phyloP scores from a whole-genome alignment of 2,888 invertebrate species.

The Phalangium opilio region DNA sequence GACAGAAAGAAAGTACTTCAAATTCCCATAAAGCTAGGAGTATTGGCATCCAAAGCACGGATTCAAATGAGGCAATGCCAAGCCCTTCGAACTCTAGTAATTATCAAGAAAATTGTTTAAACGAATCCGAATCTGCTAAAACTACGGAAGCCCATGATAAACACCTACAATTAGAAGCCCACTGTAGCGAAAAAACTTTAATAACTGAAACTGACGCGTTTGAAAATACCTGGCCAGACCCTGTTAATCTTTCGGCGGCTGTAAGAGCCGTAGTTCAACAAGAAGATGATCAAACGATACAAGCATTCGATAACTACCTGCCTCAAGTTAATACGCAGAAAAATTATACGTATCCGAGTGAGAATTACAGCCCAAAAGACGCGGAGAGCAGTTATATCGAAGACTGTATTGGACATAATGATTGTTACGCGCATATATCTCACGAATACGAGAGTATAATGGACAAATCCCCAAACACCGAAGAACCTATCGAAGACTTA shows the following conservation, averaged over 20 bases:
- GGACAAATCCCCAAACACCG: neutral
- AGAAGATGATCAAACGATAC: slow-evolving; percentile 6
- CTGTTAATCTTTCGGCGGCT: slow-evolving; percentile 17
- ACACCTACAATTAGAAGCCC: slow-evolving; percentile 10
- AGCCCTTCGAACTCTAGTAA: neutral
- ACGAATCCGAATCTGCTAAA: neutral
- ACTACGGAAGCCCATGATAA: neutral
- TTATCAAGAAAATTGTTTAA: too few relatives aligned
- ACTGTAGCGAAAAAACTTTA: slow-evolving; percentile 11
- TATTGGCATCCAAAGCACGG: slow-evolving; percentile 15
- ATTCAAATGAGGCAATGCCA: neutral
- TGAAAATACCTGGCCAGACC: slow-evolving; percentile 17
- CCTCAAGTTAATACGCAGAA: neutral
- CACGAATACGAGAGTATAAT: too few relatives aligned
- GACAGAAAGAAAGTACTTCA: neutral
- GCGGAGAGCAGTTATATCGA: neutral
- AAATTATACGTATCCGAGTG: neutral
- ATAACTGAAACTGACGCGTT: slow-evolving; percentile 14
- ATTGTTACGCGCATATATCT: neutral
- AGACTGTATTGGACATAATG: neutral
- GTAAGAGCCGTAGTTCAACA: slow-evolving; percentile 15
- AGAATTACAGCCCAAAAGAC: neutral
- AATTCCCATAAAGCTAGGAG: slow-evolving; percentile 13
- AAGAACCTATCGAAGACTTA: neutral
- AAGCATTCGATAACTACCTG: neutral